Evolutionary conservation across 2,797 vertebrate genomes (phyloP), one percentile per base, ranked within the genome.

Genomic region (Hypotaenidia philippensis): DNA sequence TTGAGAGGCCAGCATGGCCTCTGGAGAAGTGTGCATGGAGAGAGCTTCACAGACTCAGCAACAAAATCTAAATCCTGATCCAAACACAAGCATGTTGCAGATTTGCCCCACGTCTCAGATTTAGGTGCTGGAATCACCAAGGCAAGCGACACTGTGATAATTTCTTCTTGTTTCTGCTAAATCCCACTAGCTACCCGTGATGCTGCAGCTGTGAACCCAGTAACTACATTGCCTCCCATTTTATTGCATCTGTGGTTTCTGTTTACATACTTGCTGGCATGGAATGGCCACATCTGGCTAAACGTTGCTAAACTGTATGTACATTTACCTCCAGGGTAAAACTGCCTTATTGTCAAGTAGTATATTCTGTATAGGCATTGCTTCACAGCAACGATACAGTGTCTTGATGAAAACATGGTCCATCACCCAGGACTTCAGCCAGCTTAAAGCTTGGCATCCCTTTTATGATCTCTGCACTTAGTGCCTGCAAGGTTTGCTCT

Each of bases 201-300:
- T 44, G 63, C 45, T 82, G 52, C 71, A 87, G 75, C 75, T 89
- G 78, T 52, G 64, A 92, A 50, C 31, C 59, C 47, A 90, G 41
- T 52, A 82, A 74, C 38, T 27, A 45, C 57, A 66, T 25, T 1
- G 1, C 27, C 61, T 89, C 57, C 26, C 49, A 34, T 70, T 74
- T 87, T 82, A 78, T 22, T 83, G 56, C 57, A 68, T 64, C 60
- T 84, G 27, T 87, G 34, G 36, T 53, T 87, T 83, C 84, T 91
- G 34, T 85, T 95, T 80, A 83, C 16, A 20, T 68, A 47, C 40
- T 75, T 77, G 34, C 21, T 91, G 71, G 52, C 75, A 83, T 22
- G 27, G 74, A 94, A 87, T 52, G n/a, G 49, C 66, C 79, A 85
- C 89, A 95, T 75, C 83, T 93, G 87, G 70, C 70, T 94, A 93